A percentile compares a stretch with the other conserved stretches of the same genome.
Evolutionary conservation across 2,797 vertebrate genomes (phyloP).

Genomic region (Coregonus sp.): DNA sequence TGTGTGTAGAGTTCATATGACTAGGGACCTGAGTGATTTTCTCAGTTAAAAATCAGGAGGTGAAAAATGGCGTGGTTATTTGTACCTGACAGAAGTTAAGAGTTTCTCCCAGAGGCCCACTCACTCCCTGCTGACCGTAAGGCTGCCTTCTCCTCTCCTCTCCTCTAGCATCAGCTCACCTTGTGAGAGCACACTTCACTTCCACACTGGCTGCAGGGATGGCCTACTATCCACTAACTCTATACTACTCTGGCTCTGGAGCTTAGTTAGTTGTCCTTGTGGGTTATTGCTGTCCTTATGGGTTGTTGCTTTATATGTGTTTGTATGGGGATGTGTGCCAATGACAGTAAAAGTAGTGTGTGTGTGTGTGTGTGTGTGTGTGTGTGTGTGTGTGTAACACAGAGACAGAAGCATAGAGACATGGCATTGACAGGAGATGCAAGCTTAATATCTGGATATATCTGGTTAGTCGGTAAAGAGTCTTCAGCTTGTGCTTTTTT

Average conservation of each 20-base stretch:
- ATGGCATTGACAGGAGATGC: no score
- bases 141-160: slow-evolving; percentile 67
- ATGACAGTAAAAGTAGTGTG: neutral
- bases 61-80: slow-evolving; percentile 85
- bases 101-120: slow-evolving; percentile 79
- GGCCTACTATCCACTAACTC: slow-evolving; percentile 51
- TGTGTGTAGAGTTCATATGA: slow-evolving; percentile 79
- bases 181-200: slow-evolving; percentile 69
- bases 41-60: slow-evolving; percentile 78
- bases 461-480: no score
- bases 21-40: slow-evolving; percentile 77
- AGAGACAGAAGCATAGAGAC: slow-evolving; percentile 8
- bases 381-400: slow-evolving; percentile 15
- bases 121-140: slow-evolving; percentile 79
- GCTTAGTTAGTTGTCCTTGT: neutral
- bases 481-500: no score
- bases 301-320: slow-evolving; percentile 11
- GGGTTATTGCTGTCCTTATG: neutral
- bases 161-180: slow-evolving; percentile 77
- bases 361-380: slow-evolving; percentile 21
- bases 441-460: no score
- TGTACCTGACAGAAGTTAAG: slow-evolving; percentile 87
- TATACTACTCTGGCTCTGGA: slow-evolving; percentile 36
- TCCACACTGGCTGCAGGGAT: slow-evolving; percentile 54
- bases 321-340: slow-evolving; percentile 6